Evolutionary conservation across 2,797 vertebrate genomes (phyloP).

Genomic region (Neostethus bicornis): DNA sequence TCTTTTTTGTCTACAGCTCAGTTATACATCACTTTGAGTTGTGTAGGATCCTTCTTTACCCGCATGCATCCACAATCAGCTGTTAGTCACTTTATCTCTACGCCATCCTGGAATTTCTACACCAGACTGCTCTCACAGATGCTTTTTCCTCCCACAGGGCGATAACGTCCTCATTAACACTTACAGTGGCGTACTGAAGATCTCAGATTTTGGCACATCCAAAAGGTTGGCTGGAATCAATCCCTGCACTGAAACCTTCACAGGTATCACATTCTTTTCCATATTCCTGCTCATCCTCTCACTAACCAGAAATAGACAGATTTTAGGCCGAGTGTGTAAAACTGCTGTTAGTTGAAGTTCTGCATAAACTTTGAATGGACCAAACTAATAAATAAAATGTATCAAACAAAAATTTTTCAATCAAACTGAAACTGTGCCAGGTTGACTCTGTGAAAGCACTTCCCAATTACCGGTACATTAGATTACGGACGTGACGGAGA

Average conservation of each 20-base stretch:
- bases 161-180: conserved; percentile 99
- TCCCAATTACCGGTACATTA: too few relatives aligned
- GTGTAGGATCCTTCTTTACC: conserved; percentile 12
- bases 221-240: conserved; percentile 98
- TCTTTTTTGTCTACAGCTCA: conserved; percentile 33
- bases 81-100: conserved; percentile 10
- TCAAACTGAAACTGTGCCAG: too few relatives aligned
- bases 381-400: too few relatives aligned
- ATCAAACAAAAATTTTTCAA: too few relatives aligned
- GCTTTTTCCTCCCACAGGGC: conserved; percentile 78
- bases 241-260: conserved; percentile 98
- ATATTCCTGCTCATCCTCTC: background rate
- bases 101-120: background rate
- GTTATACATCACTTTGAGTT: conserved; percentile 59
- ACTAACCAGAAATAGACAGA: background rate
- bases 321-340: background rate
- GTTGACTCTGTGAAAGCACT: too few relatives aligned
- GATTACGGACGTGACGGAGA: too few relatives aligned
- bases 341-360: too few relatives aligned
- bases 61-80: conserved; percentile 16
- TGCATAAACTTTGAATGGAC: too few relatives aligned
- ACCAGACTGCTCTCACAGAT: conserved; percentile 27
- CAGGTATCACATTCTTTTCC: conserved; percentile 79
- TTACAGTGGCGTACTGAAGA: conserved; percentile 98
- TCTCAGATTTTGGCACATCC: conserved; percentile 98